A percentile compares a stretch with the other conserved stretches of the same genome.
These are phyloP conservation scores for Apodemia duryi DNA, from an alignment of 2,888 invertebrate species.

Conservation along the genomic window DNA sequence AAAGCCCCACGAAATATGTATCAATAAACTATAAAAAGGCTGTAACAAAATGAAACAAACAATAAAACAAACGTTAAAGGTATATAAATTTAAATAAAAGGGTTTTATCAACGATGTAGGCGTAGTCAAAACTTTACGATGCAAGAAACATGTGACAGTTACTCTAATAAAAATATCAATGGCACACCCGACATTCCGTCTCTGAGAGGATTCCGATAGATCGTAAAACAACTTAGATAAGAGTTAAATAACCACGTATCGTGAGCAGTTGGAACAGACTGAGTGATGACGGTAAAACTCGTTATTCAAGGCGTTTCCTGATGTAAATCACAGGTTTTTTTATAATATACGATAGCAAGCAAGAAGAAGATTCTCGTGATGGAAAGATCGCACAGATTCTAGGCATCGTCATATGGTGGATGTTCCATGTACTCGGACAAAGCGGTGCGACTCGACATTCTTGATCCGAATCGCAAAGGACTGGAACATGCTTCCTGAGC, in stretches of 20 bases:
- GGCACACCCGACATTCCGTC: conserved; percentile 23
- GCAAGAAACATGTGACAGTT: conserved; percentile 13
- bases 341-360: too few species aligned
- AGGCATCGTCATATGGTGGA: too few species aligned
- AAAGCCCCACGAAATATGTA: too few species aligned
- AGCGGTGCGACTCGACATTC: too few species aligned
- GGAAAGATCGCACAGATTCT: too few species aligned
- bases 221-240: conserved; percentile 33
- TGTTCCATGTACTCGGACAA: too few species aligned
- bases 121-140: conserved; percentile 14
- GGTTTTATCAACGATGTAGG: conserved; percentile 14
- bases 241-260: conserved; percentile 4
- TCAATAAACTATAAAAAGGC: conserved; percentile 10
- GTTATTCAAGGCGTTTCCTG: not conserved
- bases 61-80: conserved; percentile 7
- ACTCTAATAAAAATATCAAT: conserved; percentile 14
- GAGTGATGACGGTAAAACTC: not conserved
- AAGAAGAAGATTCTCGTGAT: too few species aligned
- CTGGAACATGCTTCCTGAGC: too few species aligned
- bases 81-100: conserved; percentile 13
- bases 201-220: conserved; percentile 36
- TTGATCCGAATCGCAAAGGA: too few species aligned
- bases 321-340: not conserved
- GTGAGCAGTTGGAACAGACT: not conserved
- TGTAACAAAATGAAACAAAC: conserved; percentile 12